Evolutionary conservation across 2,797 vertebrate genomes (phyloP).

Genomic region (Dendrocincla tyrannina): DNA sequence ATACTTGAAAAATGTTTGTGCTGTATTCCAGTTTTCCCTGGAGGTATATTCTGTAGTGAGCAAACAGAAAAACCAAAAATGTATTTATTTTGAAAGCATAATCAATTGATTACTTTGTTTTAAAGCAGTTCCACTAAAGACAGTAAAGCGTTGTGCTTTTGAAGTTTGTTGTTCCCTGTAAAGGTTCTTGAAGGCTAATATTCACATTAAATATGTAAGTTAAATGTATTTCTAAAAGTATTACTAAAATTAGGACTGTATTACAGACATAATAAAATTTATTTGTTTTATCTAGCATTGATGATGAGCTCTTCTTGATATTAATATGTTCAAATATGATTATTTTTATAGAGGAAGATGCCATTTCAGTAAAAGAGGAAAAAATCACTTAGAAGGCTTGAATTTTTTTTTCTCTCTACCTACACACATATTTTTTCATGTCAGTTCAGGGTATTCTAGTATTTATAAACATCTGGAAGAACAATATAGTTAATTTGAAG

Average conservation of each 20-base stretch:
- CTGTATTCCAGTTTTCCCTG: background rate
- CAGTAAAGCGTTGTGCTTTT: background rate
- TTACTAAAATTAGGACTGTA: background rate
- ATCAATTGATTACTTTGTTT: background rate
- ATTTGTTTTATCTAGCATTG: background rate
- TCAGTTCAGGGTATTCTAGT: background rate
- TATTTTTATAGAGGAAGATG: background rate
- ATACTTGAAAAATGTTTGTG: background rate
- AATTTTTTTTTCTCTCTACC: background rate
- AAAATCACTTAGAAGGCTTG: background rate
- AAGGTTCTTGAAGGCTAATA: background rate
- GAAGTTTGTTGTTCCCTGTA: background rate
- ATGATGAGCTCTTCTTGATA: background rate
- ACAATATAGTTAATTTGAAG: background rate
- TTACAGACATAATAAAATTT: background rate
- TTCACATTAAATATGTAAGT: background rate
- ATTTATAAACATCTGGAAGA: background rate
- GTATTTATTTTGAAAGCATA: background rate
- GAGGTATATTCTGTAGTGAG: background rate
- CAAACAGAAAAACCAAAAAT: background rate
- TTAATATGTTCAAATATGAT: background rate
- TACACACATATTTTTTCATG: background rate
- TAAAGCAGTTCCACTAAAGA: background rate
- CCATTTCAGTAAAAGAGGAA: background rate
- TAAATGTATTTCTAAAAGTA: background rate